Evolutionary conservation across 2,113 vertebrate species (phyloP), one percentile per base, ranked within the genome.

Genomic region (Pelecanus crispus): DNA sequence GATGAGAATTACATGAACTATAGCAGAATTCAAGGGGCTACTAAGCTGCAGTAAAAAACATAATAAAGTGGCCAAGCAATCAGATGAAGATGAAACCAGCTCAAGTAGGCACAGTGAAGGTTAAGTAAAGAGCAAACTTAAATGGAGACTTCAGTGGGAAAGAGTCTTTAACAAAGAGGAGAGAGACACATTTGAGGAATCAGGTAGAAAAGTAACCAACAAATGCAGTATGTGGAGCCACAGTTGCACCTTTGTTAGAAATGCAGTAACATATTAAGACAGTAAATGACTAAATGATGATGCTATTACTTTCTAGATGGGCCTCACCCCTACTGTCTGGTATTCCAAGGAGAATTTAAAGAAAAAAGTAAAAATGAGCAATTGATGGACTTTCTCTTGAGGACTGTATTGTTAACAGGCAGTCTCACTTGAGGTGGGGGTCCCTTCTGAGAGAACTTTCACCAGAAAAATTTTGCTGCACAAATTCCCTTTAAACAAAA

Each of bases 61-160:
- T 90, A 79, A 95, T 95, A 77, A 95, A 96, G 77, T 92, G 81
- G 67, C 78, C 81, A 81, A 77, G 88, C 70, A 85, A 91, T 72
- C 90, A 85, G 70, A 16, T 75, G 90, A 94, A 97, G 86, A 78
- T 84, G 90, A 96, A 96, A 92, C 75, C 75, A 86, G 84, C 75
- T 95, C 91, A 92, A 55, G 58, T 31, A 59, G 88, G 81, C 86
- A 83, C 58, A 86, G 81, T 42, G 93, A 96, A 97, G 92, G 80
- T 95, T 94, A 97, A 95, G 74, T 90, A 96, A 98, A 96, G n/a
- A 96, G 86, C 68, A 95, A 95, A 70, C 78, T 92, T 88, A 93
- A 95, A 95, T 63, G 85, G 87, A 95, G 52, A 26, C 92, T 95
- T 96, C 45, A 50, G 70, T 68, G 65, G 44, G 21, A 65, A 67